Evolutionary conservation across 2,113 vertebrate genomes (phyloP).

Genomic region (Erpornis zantholeuca): DNA sequence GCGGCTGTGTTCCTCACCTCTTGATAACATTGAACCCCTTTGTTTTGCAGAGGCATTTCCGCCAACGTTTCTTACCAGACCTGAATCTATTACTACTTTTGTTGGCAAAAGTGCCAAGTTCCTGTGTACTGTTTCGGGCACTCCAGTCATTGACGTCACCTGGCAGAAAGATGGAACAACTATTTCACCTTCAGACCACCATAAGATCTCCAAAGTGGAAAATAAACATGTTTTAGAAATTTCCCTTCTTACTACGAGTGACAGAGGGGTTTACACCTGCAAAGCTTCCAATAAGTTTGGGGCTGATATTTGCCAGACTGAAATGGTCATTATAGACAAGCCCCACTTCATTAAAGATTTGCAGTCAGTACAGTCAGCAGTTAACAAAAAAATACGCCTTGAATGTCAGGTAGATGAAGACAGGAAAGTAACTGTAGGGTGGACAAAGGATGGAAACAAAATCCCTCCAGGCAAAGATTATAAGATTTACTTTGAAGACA

Average conservation of each 20-base stretch:
- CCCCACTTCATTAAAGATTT: slow-evolving; percentile 87
- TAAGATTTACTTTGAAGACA: slow-evolving; percentile 95
- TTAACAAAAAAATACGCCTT: slow-evolving; percentile 86
- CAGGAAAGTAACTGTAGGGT: slow-evolving; percentile 86
- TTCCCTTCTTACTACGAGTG: slow-evolving; percentile 75
- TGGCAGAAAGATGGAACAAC: slow-evolving; percentile 94
- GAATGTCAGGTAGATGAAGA: slow-evolving; percentile 97
- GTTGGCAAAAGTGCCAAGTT: slow-evolving; percentile 90
- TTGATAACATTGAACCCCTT: slow-evolving; percentile 66
- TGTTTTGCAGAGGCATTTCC: slow-evolving; percentile 95
- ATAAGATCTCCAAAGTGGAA: slow-evolving; percentile 81
- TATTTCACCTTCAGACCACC: slow-evolving; percentile 79
- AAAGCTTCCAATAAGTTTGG: slow-evolving; percentile 96
- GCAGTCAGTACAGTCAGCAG: slow-evolving; percentile 81
- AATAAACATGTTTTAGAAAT: slow-evolving; percentile 91
- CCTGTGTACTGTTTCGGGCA: slow-evolving; percentile 89
- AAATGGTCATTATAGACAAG: slow-evolving; percentile 87
- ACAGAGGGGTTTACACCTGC: slow-evolving; percentile 91
- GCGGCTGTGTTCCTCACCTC: not conserved
- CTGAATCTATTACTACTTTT: slow-evolving; percentile 89
- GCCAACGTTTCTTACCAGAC: slow-evolving; percentile 91
- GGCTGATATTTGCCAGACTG: slow-evolving; percentile 86
- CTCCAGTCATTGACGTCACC: slow-evolving; percentile 86
- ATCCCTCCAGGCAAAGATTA: slow-evolving; percentile 91
- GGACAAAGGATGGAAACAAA: slow-evolving; percentile 92